These are phyloP conservation scores for Callyntrura guangdongensis DNA, from an alignment of 2,888 invertebrate species.

Conservation along the genomic window DNA sequence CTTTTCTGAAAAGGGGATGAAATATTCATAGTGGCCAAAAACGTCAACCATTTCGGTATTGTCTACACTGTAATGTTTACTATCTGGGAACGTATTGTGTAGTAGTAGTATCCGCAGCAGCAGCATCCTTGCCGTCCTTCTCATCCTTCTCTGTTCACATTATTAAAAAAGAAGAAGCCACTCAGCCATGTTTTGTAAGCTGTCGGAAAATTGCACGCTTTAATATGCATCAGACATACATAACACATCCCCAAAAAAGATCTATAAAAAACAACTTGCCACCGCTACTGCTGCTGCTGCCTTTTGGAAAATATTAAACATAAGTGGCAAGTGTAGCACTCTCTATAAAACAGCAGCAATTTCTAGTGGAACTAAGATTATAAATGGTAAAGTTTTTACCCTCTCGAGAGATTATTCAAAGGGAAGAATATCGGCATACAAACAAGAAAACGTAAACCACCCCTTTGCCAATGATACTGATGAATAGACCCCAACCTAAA, in stretches of 20 bases:
- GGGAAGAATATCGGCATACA: slow-evolving; percentile 10
- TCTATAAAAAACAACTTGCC: not conserved
- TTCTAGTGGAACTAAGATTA: slow-evolving; percentile 53
- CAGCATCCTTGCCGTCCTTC: not conserved
- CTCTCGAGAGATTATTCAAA: slow-evolving; percentile 67
- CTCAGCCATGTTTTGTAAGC: slow-evolving; percentile 73
- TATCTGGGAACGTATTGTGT: not conserved
- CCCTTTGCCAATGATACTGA: slow-evolving; percentile 49
- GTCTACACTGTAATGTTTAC: slow-evolving; percentile 19
- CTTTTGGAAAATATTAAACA: not conserved
- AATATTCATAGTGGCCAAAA: slow-evolving; percentile 69
- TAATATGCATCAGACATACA: slow-evolving; percentile 72
- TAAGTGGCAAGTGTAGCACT: slow-evolving; percentile 26
- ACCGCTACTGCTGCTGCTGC: slow-evolving; percentile 9
- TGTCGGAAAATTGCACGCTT: slow-evolving; percentile 77
- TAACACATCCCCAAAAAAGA: slow-evolving; percentile 16
- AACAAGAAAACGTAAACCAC: slow-evolving; percentile 28
- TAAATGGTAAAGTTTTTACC: slow-evolving; percentile 61
- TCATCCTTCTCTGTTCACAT: slow-evolving; percentile 12
- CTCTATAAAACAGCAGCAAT: not conserved
- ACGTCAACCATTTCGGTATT: slow-evolving; percentile 61
- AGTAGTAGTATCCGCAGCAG: slow-evolving; percentile 1
- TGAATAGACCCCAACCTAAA: not conserved
- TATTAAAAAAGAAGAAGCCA: slow-evolving; percentile 63
- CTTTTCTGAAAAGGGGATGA: slow-evolving; percentile 59